Base-by-base conservation (phyloP, 2,888 invertebrate genomes). In the Pilophorus perplexus region DNA sequence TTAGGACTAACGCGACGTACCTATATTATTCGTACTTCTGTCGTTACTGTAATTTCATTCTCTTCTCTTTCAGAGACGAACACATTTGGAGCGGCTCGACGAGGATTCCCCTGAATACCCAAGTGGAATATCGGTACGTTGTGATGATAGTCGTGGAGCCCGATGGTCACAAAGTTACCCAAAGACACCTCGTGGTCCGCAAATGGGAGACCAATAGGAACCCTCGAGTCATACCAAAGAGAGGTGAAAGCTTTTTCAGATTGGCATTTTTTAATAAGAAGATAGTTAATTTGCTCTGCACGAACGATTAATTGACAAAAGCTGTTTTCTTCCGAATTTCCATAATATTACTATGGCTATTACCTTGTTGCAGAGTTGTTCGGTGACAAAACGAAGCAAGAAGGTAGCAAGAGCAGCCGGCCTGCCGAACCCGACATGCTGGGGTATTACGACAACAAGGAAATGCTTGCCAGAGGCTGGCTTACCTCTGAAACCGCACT, bases 131-230 rank as follows among this genome's bases (percentile, higher is more conserved):
- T 76, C 84, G 93, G 33, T 93, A 89, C 77, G 86, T 86, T 71
- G 82, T 90, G 68, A 88, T 89, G 75, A 80, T 86, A 48, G 74
- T 85, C 14, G 82, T 86, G 74, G 85, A 87, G 68, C 76, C 80
- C 64, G 79, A 81, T 68, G 76, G 75, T n/a, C 75, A 75, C 67
- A 76, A 77, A 69, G 76, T 77, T 68, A 76, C 77, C 22, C 76
- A 74, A 22, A 46, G 27, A 71, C 79, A 79, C 52, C 77, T 85
- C 8, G 80, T 88, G 68, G 84, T 92, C 12, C 81, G 87, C 8
- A 82, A 82, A 68, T 93, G 93, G 93, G 93, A 94, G 78, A 88
- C 90, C 0, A 84, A 87, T 74, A 77, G 88, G 71, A 78, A 80
- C 60, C 85, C 92, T 23, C 80, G 93, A 70, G 74, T 79, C 54